phyloP scores from a whole-genome alignment of 2,113 vertebrate genomes.

The Gambusia holbrooki region DNA sequence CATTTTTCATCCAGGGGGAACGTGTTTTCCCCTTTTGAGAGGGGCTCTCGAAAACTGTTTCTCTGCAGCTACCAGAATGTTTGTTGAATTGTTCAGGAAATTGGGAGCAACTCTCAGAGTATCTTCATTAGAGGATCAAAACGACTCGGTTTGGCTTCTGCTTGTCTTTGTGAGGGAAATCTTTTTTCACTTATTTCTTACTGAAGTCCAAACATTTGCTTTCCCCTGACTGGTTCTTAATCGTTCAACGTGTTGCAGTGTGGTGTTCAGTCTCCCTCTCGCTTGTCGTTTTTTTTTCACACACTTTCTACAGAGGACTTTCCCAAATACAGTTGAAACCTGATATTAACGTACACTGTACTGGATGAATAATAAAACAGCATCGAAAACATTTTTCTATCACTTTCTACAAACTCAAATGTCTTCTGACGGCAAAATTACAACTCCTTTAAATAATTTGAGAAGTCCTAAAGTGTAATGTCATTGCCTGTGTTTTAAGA shows the following conservation, averaged over 20 bases:
- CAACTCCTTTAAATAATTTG: too few species aligned
- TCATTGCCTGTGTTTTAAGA: too few species aligned
- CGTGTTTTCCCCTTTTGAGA: not conserved
- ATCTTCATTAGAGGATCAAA: not conserved
- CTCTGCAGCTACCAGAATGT: not conserved
- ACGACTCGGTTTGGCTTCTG: not conserved
- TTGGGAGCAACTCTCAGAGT: not conserved
- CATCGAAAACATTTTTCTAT: not conserved
- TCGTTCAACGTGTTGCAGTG: too few species aligned
- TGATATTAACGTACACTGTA: not conserved
- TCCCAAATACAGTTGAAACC: not conserved
- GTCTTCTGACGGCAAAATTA: too few species aligned
- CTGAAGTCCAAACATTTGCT: not conserved
- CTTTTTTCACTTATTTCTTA: not conserved
- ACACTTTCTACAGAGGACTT: not conserved
- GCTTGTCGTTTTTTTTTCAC: not conserved
- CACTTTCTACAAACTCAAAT: not conserved
- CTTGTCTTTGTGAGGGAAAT: not conserved
- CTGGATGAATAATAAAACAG: too few species aligned
- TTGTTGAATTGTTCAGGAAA: not conserved
- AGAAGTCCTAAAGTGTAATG: too few species aligned
- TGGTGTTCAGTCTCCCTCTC: not conserved
- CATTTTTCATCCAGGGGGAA: constrained; percentile 26
- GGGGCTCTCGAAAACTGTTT: not conserved
- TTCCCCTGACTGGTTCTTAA: not conserved